Base-by-base conservation (phyloP, 2,888 invertebrate genomes). In the Drepanosiphum platanoidis region DNA sequence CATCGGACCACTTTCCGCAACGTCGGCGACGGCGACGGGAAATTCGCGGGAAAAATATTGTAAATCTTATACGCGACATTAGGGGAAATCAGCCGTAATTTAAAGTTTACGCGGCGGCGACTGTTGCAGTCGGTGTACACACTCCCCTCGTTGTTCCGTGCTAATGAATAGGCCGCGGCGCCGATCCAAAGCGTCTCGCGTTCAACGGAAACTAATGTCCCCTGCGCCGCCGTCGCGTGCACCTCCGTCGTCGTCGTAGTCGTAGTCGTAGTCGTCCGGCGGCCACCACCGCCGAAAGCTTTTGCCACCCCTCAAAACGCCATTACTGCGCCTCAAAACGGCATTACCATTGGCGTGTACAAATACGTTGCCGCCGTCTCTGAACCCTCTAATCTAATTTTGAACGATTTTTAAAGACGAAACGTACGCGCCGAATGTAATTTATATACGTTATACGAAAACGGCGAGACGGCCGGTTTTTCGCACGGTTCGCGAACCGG, bases 361-460 rank as follows among this genome's bases (percentile, higher is more conserved):
- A n/a, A 36, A 58, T 1, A 13, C 71, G 61, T 39, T 11, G 39
- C 13, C 13, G 11, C 8, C 18, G 61, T 4, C 4, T 64, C 42
- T 68, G 46, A 66, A 42, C 79, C 68, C 58, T 71, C 58, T 83
- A 74, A 83, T 83, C 64, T 64, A n/a, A 66, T 83, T 74, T 83
- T 74, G 82, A 83, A 83, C 82, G 64, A 18, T 83, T 83, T 83
- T 83, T 61, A 70, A 70, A 71, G n/a, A n/a, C n/a, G n/a, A n/a
- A n/a, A n/a, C n/a, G n/a, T n/a, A n/a, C n/a, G n/a, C n/a, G n/a
- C n/a, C n/a, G n/a, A 61, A 61, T 27, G 27, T 61, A 52, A 18
- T 52, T 9, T 9, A 46, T 46, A 15, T 9, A 46, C 9, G 15
- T 15, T 46, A 46, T 46, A 7, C 52, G 0, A 5, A 22, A 52